Evolutionary conservation across 92 coral and sea anemone genomes (phyloP), one percentile per base, ranked within the genome.

Genomic region (Metridium senile): DNA sequence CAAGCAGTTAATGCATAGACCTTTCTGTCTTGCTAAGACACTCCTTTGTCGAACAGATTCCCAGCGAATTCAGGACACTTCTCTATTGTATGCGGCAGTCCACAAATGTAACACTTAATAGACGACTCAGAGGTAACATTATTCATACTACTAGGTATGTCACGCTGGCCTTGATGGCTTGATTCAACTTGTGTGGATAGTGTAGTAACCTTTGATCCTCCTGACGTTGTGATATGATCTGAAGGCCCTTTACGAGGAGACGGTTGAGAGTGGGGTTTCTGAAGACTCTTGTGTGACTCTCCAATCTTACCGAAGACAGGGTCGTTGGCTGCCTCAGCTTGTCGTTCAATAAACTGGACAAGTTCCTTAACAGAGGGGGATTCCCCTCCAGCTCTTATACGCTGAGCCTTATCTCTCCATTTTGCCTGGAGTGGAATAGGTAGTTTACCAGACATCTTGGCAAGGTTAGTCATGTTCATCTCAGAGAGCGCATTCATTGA

Each of bases 381-480:
- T 51, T 56, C 71, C 8, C 76, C 70, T 25, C 54, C 58, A 21
- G 76, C 82, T 18, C 85, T 65, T 18, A 79, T 74, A 13, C 85
- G 82, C 30, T 72, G 89, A 31, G 59, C 85, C 52, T 85, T 45
- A 6, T 85, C 89, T 51, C 86, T 75, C 90, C 90, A 81, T 29
- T 70, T 81, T 28, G 62, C 53, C 56, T 85, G 85, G 32, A 76
- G 85, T 17, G 76, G 25, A 18, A 84, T 75, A 16, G 86, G 72
- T 69, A 88, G 46, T 64, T 66, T 83, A 16, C 79, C 68, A 25
- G 85, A 58, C 78, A 84, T 74, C 76, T 84, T 71, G 13, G 79
- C 82, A 59, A 88, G 54, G 45, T 87, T 83, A 1, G 85, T 26
- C 85, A 83, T 79, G 69, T 88, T 88, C 92, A 82, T 82, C 71